Conservation (phyloP, 2,888 invertebrate species). For the Drosophila kokeensis region DNA sequence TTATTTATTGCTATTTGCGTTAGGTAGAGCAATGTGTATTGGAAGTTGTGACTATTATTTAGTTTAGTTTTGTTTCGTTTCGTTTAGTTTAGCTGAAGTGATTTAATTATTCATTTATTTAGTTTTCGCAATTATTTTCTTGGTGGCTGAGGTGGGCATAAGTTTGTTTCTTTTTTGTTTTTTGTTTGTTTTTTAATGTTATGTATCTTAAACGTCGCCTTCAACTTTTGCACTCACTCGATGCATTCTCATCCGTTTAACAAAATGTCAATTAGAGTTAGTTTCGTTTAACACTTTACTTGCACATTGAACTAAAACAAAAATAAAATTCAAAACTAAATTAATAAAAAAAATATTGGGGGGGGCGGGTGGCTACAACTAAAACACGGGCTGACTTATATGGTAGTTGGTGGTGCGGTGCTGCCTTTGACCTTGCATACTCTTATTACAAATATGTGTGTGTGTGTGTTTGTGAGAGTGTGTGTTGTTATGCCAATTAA, state of each 20-base stretch:
- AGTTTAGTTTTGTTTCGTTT: constrained; percentile 36
- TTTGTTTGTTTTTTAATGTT: constrained; percentile 21
- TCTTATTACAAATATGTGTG: constrained; percentile 14
- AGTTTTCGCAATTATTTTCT: constrained; percentile 50
- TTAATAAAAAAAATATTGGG: constrained; percentile 22
- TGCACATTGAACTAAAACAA: constrained; percentile 79
- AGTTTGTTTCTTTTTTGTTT: constrained; percentile 50
- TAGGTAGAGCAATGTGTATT: constrained; percentile 46
- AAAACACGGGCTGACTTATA: constrained; percentile 76
- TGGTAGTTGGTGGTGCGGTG: constrained; percentile 71
- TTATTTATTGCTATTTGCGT: constrained; percentile 56
- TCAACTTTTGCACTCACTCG: constrained; percentile 23
- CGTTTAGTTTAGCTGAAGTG: constrained; percentile 30
- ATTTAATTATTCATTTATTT: constrained; percentile 34
- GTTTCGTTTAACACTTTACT: constrained; percentile 54
- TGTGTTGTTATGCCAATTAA: constrained; percentile 60
- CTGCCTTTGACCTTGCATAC: constrained; percentile 52
- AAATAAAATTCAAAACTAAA: constrained; percentile 67
- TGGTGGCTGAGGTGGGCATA: constrained; percentile 81
- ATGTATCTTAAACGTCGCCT: constrained; percentile 27
- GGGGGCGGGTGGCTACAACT: constrained; percentile 26
- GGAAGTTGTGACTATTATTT: constrained; percentile 69
- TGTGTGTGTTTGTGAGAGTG: constrained; percentile 3
- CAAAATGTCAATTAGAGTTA: constrained; percentile 46
- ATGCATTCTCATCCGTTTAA: constrained; percentile 38